Evolutionary conservation across 1,140 invertebrate genomes (phyloP).

Genomic region (Neomicropteryx cornuta): DNA sequence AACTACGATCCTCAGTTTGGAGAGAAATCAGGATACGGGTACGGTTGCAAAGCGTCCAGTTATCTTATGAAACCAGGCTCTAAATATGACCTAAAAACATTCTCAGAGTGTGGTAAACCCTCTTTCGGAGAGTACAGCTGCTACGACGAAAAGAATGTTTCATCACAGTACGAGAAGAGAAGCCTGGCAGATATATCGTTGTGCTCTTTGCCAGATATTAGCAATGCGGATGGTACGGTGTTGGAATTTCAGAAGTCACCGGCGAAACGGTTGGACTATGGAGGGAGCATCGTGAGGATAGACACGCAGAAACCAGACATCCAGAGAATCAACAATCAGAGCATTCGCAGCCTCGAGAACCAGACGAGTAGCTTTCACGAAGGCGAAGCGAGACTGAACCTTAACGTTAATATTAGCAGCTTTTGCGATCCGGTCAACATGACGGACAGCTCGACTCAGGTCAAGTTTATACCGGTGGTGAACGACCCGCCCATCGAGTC

Average conservation of each 20-base stretch:
- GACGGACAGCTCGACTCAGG: constrained; percentile 36
- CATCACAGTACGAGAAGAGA: constrained; percentile 30
- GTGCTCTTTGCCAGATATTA: constrained; percentile 46
- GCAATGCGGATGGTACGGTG: constrained; percentile 47
- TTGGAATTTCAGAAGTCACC: constrained; percentile 54
- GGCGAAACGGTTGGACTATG: constrained; percentile 39
- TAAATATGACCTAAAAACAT: constrained; percentile 40
- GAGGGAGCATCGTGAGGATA: constrained; percentile 36
- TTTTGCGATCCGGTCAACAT: constrained; percentile 31
- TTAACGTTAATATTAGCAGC: constrained; percentile 39
- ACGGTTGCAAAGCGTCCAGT: constrained; percentile 36
- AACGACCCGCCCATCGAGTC: constrained; percentile 13
- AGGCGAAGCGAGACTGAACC: constrained; percentile 20
- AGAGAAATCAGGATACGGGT: constrained; percentile 47
- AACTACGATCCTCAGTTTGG: constrained; percentile 44
- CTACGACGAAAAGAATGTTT: constrained; percentile 46
- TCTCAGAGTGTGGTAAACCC: constrained; percentile 38
- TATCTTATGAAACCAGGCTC: constrained; percentile 23
- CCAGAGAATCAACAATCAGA: constrained; percentile 24
- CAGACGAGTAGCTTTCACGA: constrained; percentile 17
- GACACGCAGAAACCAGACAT: constrained; percentile 41
- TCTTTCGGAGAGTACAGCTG: constrained; percentile 51
- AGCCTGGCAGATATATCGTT: constrained; percentile 45
- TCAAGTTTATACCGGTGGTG: constrained; percentile 32
- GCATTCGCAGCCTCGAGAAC: constrained; percentile 23